Evolutionary conservation across 2,888 invertebrate species (phyloP).

Genomic region (Mythimna pallens): DNA sequence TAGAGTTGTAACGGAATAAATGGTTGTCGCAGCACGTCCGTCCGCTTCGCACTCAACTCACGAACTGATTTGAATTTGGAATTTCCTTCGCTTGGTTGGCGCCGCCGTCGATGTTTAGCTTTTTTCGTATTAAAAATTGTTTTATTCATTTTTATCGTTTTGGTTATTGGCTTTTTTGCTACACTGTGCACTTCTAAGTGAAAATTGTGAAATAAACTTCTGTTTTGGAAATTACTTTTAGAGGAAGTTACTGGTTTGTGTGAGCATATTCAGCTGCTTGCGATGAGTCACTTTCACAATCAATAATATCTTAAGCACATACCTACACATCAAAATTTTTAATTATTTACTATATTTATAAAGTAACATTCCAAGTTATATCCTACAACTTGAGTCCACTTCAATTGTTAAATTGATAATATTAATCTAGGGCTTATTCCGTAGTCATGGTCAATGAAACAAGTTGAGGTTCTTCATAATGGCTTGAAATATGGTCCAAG

Average conservation of each 20-base stretch:
- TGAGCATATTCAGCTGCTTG: not conserved
- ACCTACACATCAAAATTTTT: too few species aligned
- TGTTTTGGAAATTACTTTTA: not conserved
- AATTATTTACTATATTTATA: too few species aligned
- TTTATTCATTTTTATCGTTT: slow-evolving; percentile 59
- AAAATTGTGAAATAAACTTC: slow-evolving; percentile 24
- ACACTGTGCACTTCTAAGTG: slow-evolving; percentile 32
- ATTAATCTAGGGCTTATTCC: too few species aligned
- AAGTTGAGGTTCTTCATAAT: too few species aligned
- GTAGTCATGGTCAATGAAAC: too few species aligned
- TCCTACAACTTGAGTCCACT: too few species aligned
- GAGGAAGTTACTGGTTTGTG: not conserved
- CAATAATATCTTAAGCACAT: too few species aligned
- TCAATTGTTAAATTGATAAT: too few species aligned
- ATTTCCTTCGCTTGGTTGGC: slow-evolving; percentile 80
- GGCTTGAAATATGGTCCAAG: too few species aligned
- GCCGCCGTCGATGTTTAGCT: slow-evolving; percentile 73
- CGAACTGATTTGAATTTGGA: slow-evolving; percentile 89
- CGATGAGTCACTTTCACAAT: not conserved
- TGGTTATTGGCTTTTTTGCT: slow-evolving; percentile 52
- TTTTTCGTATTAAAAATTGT: slow-evolving; percentile 67
- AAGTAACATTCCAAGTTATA: too few species aligned
- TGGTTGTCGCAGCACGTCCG: slow-evolving; percentile 84
- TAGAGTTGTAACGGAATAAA: slow-evolving; percentile 86
- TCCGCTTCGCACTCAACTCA: slow-evolving; percentile 84